A percentile compares a stretch with the other conserved stretches of the same genome.
phyloP scores from a whole-genome alignment of 2,888 invertebrate genomes.

The Megaustenia siamemsis region DNA sequence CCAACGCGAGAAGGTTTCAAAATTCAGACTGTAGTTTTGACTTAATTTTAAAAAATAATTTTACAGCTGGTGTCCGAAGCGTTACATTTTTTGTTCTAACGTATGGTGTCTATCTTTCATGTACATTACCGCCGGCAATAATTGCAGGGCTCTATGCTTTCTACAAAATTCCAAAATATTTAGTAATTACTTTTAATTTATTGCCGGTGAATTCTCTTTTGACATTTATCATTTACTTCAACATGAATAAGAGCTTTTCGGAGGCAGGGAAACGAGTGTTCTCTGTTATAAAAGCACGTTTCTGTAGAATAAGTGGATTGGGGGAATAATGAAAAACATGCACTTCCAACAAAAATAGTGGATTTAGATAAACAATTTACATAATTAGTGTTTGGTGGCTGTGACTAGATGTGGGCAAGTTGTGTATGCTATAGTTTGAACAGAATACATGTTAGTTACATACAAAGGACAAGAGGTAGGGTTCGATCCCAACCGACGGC shows the following conservation, averaged over 20 bases:
- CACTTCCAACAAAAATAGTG: too few species aligned
- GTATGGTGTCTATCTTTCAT: neutral
- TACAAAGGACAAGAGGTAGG: too few species aligned
- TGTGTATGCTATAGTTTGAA: too few species aligned
- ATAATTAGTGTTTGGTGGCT: too few species aligned
- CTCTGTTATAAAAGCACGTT: neutral
- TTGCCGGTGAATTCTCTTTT: neutral
- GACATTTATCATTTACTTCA: neutral
- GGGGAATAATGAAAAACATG: too few species aligned
- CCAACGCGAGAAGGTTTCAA: neutral
- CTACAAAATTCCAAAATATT: neutral
- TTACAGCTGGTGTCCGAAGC: neutral
- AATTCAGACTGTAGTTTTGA: neutral
- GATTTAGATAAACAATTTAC: too few species aligned
- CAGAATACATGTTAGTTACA: too few species aligned
- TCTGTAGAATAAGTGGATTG: too few species aligned
- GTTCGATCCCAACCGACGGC: too few species aligned
- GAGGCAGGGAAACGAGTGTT: neutral
- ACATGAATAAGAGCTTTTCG: slow-evolving; percentile 4
- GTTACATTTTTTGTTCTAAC: slow-evolving; percentile 12
- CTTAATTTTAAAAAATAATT: neutral
- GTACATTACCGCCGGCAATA: neutral
- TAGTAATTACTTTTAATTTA: neutral
- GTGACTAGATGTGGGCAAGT: too few species aligned
- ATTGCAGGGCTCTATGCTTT: neutral